phyloP scores from a whole-genome alignment of 30 jellyfish, hydroid and myxozoan genomes.

The Cassiopea andromeda region DNA sequence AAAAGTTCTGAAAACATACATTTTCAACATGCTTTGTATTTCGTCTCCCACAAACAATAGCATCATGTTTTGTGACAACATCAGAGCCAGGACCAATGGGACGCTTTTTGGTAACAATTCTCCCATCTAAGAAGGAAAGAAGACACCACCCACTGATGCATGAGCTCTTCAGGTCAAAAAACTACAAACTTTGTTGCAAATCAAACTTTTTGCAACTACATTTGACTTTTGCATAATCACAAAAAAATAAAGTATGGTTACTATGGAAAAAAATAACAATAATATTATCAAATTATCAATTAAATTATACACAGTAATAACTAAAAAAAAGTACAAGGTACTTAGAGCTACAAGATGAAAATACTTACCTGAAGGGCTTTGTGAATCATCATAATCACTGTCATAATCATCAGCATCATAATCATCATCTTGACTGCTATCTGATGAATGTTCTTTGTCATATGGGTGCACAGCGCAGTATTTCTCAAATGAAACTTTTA shows the following conservation, averaged over 20 bases:
- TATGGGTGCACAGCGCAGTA: constrained; percentile 75
- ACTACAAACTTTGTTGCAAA: background rate
- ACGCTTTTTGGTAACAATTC: constrained; percentile 48
- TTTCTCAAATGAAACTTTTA: constrained; percentile 81
- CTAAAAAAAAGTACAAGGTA: too few relatives aligned
- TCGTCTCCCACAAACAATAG: constrained; percentile 82
- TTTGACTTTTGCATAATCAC: too few relatives aligned
- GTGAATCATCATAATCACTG: constrained; percentile 53
- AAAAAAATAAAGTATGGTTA: too few relatives aligned
- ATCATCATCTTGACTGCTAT: constrained; percentile 60
- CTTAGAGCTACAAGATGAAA: too few relatives aligned
- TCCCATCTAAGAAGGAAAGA: constrained; percentile 17
- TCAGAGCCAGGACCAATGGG: constrained; percentile 80
- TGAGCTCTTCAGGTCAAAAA: background rate
- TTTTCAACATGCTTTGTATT: constrained; percentile 83
- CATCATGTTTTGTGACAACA: constrained; percentile 90
- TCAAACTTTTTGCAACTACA: background rate
- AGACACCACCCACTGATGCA: too few relatives aligned
- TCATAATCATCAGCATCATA: constrained; percentile 67
- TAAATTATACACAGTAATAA: too few relatives aligned
- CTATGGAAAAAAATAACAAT: too few relatives aligned
- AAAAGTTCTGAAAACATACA: constrained; percentile 34
- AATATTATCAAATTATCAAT: too few relatives aligned
- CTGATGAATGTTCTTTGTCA: constrained; percentile 60
- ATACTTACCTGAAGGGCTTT: constrained; percentile 19